Conservation (phyloP, 2,888 invertebrate species). For the Notodonta ziczac region DNA sequence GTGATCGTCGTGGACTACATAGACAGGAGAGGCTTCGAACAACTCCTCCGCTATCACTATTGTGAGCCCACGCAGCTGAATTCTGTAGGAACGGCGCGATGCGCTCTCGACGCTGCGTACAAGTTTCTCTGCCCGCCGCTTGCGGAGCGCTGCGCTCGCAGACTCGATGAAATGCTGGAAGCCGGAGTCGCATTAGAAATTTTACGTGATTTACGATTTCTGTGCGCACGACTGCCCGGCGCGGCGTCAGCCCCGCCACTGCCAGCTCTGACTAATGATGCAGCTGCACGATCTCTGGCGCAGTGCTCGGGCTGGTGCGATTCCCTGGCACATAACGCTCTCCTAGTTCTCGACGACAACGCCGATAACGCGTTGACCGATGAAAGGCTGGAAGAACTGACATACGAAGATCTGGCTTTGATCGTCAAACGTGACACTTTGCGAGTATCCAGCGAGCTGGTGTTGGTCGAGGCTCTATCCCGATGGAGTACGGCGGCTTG, state of each 20-base stretch:
- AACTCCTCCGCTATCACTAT: constrained; percentile 87
- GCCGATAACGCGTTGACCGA: constrained; percentile 72
- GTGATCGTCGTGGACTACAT: constrained; percentile 84
- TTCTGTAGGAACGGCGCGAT: constrained; percentile 87
- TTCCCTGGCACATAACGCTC: constrained; percentile 87
- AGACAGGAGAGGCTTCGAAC: constrained; percentile 87
- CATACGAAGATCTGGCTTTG: constrained; percentile 86
- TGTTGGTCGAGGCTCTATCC: constrained; percentile 86
- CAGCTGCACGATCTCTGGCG: constrained; percentile 68
- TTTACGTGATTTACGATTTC: constrained; percentile 82
- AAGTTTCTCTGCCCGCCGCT: constrained; percentile 89
- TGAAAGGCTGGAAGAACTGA: constrained; percentile 83
- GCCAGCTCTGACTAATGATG: constrained; percentile 68
- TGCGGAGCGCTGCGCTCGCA: constrained; percentile 87
- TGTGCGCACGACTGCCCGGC: constrained; percentile 73
- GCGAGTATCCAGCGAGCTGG: constrained; percentile 85
- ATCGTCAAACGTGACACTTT: constrained; percentile 89
- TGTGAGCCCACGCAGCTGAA: constrained; percentile 86
- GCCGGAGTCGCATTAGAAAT: constrained; percentile 87
- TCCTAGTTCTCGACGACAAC: constrained; percentile 79
- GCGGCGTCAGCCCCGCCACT: constrained; percentile 81
- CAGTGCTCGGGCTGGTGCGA: constrained; percentile 83
- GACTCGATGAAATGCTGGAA: constrained; percentile 86
- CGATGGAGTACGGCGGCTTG: constrained; percentile 79
- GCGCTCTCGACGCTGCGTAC: constrained; percentile 89